phyloP scores from a whole-genome alignment of 1,140 invertebrate genomes.

The Temnothorax longispinosus region DNA sequence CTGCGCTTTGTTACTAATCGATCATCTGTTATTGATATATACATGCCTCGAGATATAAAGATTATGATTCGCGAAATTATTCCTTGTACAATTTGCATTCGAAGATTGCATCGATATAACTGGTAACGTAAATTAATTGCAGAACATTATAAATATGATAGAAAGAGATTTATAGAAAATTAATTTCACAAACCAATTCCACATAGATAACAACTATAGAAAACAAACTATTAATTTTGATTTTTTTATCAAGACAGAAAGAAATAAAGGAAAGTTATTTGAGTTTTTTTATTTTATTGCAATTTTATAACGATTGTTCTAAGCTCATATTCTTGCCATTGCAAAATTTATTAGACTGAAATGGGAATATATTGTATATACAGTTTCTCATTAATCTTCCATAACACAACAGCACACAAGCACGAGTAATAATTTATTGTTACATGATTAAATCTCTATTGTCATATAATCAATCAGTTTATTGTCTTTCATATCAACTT shows the following conservation, averaged over 20 bases:
- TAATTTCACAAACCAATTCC: background rate
- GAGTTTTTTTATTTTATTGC: background rate
- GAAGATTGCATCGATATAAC: background rate
- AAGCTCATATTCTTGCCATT: background rate
- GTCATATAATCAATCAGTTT: too few relatives aligned
- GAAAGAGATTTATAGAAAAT: background rate
- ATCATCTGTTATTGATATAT: conserved; percentile 38
- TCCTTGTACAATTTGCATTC: conserved; percentile 19
- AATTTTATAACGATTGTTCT: background rate
- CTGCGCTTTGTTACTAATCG: background rate
- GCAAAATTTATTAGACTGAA: background rate
- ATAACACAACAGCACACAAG: background rate
- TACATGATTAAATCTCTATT: too few relatives aligned
- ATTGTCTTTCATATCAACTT: conserved; percentile 33
- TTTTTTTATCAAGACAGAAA: background rate
- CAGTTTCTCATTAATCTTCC: background rate
- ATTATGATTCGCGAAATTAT: conserved; percentile 15
- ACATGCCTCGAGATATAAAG: conserved; percentile 6
- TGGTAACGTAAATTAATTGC: conserved; percentile 1
- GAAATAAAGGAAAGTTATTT: background rate
- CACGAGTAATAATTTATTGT: too few relatives aligned
- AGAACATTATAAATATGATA: background rate
- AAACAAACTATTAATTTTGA: background rate
- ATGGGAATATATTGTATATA: background rate
- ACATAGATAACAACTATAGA: background rate